Base-by-base conservation (phyloP, 2,113 vertebrate genomes). In the Stomatorhinus ivindoensis region DNA sequence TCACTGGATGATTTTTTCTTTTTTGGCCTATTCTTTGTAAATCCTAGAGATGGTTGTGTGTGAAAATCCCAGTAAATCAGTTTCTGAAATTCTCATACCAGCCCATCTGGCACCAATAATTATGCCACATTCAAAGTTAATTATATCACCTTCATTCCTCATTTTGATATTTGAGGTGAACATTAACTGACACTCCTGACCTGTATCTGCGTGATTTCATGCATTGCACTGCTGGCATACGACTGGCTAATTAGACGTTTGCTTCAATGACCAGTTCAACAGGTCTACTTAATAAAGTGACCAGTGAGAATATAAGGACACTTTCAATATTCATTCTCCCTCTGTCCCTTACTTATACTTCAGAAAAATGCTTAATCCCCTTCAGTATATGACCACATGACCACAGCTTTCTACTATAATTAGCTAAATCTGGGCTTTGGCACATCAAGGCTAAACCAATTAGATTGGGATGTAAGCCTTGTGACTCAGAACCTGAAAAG, bases 391-490 rank as follows among this genome's bases (percentile, higher is more conserved):
- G 21, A 88, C 53, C 24, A 65, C 58, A 73, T 73, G 69, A 11
- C 27, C 42, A 46, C 44, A 80, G 88, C 46, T 73, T 88, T 88
- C 42, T 69, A 27, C 47, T 31, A n/a, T 88, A 48, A 46, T 73
- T 48, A 88, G 65, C 61, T 47, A 80, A 58, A 51, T 44, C 2
- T 31, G 15, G 88, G 35, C 61, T 88, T 50, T 88, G 69, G 47
- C 87, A 76, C n/a, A 42, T 61, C 61, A 88, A 13, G 61, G 42
- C 53, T 88, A 88, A 88, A 35, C 88, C 88, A 88, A 88, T 88
- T 88, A 88, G 35, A 80, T n/a, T 17, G 46, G 9, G 44, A 61
- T 44, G 55, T 65, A 61, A 88, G 87, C 21, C 58, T 88, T 39
- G 19, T 35, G 19, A 39, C 48, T 55, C 82, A 48, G 82, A 87